Evolutionary conservation across 2,113 vertebrate species (phyloP).

Genomic region (Argyrosomus japonicus): DNA sequence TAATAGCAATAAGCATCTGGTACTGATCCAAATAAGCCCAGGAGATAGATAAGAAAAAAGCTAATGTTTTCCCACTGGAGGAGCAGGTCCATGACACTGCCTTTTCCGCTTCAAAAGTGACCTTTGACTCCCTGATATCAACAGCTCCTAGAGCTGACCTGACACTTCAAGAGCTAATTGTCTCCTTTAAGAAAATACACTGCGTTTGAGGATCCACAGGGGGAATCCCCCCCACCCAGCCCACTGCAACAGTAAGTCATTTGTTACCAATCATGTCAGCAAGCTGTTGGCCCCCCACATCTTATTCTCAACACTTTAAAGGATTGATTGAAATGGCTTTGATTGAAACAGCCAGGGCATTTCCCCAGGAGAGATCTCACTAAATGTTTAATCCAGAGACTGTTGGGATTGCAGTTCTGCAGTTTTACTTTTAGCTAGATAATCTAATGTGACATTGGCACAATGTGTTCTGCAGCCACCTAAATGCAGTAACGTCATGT

Average conservation of each 20-base stretch:
- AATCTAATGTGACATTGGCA: neutral
- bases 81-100: constrained; percentile 56
- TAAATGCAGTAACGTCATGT: constrained; percentile 19
- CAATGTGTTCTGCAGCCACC: constrained; percentile 7
- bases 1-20: constrained; percentile 48
- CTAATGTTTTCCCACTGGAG: constrained; percentile 65
- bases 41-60: constrained; percentile 50
- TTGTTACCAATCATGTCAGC: constrained; percentile 57
- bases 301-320: constrained; percentile 7
- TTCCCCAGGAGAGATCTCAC: constrained; percentile 3
- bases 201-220: constrained; percentile 30
- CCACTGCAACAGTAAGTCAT: constrained; percentile 46
- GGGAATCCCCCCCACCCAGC: constrained; percentile 4
- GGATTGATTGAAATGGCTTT: constrained; percentile 7
- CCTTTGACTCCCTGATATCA: constrained; percentile 71
- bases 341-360: constrained; percentile 6
- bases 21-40: constrained; percentile 47
- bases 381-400: constrained; percentile 20
- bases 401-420: neutral
- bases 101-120: constrained; percentile 69
- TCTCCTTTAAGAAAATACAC: constrained; percentile 62
- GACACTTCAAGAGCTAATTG: constrained; percentile 70
- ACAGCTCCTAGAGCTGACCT: constrained; percentile 48
- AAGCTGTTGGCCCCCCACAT: neutral
- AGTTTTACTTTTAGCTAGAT: neutral